Evolutionary conservation across 2,797 vertebrate genomes (phyloP).

Genomic region (Melanogrammus aeglefinus): DNA sequence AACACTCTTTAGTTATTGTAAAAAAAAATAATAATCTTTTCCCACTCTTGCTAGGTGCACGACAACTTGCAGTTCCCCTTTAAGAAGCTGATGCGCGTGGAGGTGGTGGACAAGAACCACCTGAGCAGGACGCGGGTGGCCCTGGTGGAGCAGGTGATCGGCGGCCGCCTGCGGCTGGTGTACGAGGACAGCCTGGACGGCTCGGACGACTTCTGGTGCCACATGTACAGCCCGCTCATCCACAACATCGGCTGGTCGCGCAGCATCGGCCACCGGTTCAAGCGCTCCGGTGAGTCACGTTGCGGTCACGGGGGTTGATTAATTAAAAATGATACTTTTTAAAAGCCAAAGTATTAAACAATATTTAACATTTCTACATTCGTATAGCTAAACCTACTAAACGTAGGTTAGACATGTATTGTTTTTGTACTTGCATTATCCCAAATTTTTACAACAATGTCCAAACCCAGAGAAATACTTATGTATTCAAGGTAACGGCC

Average conservation of each 20-base stretch:
- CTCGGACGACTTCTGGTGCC: slow-evolving; percentile 98
- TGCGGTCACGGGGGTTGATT: background rate
- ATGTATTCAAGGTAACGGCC: too few species aligned
- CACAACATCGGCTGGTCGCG: slow-evolving; percentile 96
- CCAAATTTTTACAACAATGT: too few species aligned
- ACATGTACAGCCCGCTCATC: slow-evolving; percentile 97
- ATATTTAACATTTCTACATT: too few species aligned
- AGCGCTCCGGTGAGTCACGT: slow-evolving; percentile 85
- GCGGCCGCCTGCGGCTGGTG: slow-evolving; percentile 88
- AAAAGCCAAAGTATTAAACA: too few species aligned
- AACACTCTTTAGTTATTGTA: background rate
- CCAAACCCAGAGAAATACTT: too few species aligned
- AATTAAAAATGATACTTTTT: background rate
- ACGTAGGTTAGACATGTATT: too few species aligned
- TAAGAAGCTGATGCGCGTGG: slow-evolving; percentile 96
- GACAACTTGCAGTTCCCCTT: slow-evolving; percentile 96
- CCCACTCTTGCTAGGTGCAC: slow-evolving; percentile 75
- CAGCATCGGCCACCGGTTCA: slow-evolving; percentile 97
- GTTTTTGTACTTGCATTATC: too few species aligned
- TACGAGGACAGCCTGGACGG: slow-evolving; percentile 96
- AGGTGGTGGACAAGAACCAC: slow-evolving; percentile 98
- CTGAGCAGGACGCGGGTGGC: slow-evolving; percentile 95
- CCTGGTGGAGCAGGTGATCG: slow-evolving; percentile 91
- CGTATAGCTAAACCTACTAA: too few species aligned
- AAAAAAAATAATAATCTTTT: background rate